These are phyloP conservation scores for Microtus oregoni DNA, from an alignment of 2,113 vertebrate species.

Conservation along the genomic window DNA sequence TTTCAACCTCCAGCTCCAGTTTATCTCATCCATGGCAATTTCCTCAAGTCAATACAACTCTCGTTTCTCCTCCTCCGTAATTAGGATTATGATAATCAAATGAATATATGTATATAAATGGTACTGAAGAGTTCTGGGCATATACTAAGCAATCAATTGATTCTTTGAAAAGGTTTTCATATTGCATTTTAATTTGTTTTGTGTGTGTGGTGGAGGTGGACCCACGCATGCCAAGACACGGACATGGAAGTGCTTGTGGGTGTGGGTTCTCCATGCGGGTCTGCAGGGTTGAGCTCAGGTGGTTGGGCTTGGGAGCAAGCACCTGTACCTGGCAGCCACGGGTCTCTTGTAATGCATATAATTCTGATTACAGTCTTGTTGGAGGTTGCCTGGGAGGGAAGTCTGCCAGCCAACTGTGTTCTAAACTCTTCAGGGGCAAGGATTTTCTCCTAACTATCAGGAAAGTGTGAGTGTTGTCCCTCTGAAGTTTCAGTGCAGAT, in stretches of 20 bases:
- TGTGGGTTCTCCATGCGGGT: too few relatives aligned
- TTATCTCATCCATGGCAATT: neutral
- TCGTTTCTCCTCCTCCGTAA: neutral
- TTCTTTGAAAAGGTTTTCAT: neutral
- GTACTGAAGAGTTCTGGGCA: neutral
- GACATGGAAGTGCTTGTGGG: neutral
- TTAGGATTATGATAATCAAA: slow-evolving; percentile 38
- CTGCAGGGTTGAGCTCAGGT: neutral
- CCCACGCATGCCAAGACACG: too few relatives aligned
- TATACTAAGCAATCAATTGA: neutral
- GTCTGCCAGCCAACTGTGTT: neutral
- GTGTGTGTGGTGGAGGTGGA: neutral
- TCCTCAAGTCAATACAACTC: neutral
- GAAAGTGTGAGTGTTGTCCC: neutral
- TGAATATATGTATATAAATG: neutral
- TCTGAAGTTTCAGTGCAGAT: neutral
- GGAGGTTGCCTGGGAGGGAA: neutral
- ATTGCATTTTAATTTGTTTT: neutral
- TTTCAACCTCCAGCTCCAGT: neutral
- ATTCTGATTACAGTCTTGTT: neutral
- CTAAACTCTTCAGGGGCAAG: neutral
- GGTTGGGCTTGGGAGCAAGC: neutral
- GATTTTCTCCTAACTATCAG: neutral
- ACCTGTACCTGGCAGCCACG: neutral
- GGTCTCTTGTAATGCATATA: neutral